Evolutionary conservation across 2,113 vertebrate genomes (phyloP).

Genomic region (Hippoglossus stenolepis): DNA sequence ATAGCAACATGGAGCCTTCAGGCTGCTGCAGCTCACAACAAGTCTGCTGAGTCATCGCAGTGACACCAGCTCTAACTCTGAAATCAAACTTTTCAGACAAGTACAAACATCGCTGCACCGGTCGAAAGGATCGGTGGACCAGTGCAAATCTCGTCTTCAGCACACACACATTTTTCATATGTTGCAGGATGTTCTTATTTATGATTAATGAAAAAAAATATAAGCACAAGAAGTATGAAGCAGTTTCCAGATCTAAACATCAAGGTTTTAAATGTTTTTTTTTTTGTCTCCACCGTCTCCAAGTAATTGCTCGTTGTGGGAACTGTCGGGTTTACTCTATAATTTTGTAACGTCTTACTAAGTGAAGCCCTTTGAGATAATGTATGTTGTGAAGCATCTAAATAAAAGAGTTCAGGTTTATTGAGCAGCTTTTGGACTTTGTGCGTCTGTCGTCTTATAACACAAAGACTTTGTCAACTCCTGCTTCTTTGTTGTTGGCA

Average conservation of each 20-base stretch:
- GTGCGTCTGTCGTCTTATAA: background rate
- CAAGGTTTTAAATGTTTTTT: no score
- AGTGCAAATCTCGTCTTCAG: no score
- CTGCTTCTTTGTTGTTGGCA: background rate
- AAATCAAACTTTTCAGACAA: constrained; percentile 4
- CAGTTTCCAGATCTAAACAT: background rate
- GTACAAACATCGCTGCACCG: constrained; percentile 8
- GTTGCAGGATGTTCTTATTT: no score
- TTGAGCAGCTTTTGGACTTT: background rate
- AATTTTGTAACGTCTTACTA: no score
- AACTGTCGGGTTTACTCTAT: no score
- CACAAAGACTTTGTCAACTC: constrained; percentile 10
- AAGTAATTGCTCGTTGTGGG: no score
- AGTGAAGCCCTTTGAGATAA: no score
- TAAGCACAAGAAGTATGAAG: background rate
- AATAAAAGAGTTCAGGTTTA: background rate
- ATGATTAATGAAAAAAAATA: background rate
- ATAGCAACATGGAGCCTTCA: constrained; percentile 11
- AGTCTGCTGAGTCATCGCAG: constrained; percentile 22
- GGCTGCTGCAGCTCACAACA: constrained; percentile 32
- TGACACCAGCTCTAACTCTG: constrained; percentile 12
- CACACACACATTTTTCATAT: background rate
- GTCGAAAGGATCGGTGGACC: background rate
- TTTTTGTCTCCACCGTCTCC: no score
- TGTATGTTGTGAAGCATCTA: background rate